Evolutionary conservation across 53 echinoderm and acorn worm species (phyloP).

Genomic region (Patiria pectinifera): DNA sequence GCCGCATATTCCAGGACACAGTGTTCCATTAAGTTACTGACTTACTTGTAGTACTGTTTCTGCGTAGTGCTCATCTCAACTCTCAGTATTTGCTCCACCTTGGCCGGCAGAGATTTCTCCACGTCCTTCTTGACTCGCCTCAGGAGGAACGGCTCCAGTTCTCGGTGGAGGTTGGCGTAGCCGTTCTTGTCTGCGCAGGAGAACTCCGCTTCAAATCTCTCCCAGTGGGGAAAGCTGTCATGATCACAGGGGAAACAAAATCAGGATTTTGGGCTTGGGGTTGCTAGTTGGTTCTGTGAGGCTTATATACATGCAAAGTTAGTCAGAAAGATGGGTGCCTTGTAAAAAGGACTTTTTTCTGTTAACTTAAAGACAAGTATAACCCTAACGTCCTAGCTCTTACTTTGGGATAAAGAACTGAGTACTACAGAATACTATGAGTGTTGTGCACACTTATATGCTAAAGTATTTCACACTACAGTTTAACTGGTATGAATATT

Average conservation of each 20-base stretch:
- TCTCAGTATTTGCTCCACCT: slow-evolving; percentile 94
- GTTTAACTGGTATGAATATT: too few species aligned
- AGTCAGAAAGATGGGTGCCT: too few species aligned
- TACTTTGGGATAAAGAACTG: too few species aligned
- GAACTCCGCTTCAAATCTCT: slow-evolving; percentile 90
- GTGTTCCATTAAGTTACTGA: not conserved
- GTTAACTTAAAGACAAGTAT: too few species aligned
- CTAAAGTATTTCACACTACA: too few species aligned
- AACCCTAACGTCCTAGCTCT: too few species aligned
- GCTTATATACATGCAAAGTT: too few species aligned
- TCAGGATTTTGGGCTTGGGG: not conserved
- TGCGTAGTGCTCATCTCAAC: slow-evolving; percentile 96
- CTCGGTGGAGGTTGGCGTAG: slow-evolving; percentile 92
- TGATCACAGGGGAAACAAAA: not conserved
- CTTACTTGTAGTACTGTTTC: slow-evolving; percentile 99
- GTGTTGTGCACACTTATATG: too few species aligned
- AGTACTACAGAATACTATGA: too few species aligned
- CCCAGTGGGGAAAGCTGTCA: slow-evolving; percentile 70
- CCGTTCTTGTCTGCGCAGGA: slow-evolving; percentile 92
- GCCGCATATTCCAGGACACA: too few species aligned
- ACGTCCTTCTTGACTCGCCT: slow-evolving; percentile 96
- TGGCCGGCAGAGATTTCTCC: slow-evolving; percentile 98
- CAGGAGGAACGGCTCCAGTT: slow-evolving; percentile 95
- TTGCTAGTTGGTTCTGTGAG: not conserved
- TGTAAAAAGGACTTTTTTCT: too few species aligned